Percentiles rank a stretch among this genome's conserved stretches.
Evolutionary conservation across 1,140 invertebrate genomes (phyloP).

Genomic region (Lepidurus apus): DNA sequence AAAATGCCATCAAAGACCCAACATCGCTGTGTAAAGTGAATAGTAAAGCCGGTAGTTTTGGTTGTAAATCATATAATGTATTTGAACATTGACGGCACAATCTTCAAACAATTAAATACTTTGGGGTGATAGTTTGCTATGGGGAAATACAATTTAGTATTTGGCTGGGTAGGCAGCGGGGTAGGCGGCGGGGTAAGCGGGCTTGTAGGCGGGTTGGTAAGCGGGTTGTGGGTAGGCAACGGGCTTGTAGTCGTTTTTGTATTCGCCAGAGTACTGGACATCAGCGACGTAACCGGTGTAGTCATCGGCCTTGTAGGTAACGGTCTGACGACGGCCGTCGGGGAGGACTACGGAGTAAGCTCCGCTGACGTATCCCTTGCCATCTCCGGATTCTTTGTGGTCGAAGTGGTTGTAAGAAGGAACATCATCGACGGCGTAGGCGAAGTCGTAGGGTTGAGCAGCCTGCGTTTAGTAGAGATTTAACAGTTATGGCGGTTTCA

Average conservation of each 20-base stretch:
- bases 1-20: no score
- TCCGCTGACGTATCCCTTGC: constrained; percentile 54
- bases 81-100: constrained; percentile 3
- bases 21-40: no score
- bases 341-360: constrained; percentile 68
- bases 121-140: background rate
- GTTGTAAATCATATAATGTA: background rate
- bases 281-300: constrained; percentile 38
- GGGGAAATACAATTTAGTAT: background rate
- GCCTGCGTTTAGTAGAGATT: background rate
- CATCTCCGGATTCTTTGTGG: constrained; percentile 60
- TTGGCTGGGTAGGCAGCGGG: background rate
- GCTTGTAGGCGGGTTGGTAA: constrained; percentile 24
- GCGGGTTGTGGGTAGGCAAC: constrained; percentile 33
- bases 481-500: background rate
- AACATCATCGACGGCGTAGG: constrained; percentile 63
- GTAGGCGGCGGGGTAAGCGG: constrained; percentile 27
- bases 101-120: constrained; percentile 12
- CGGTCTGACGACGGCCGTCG: constrained; percentile 54
- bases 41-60: background rate
- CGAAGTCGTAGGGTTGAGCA: constrained; percentile 57
- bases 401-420: constrained; percentile 65
- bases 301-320: constrained; percentile 37
- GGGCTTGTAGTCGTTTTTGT: constrained; percentile 35
- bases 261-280: constrained; percentile 37